phyloP scores from a whole-genome alignment of 2,797 vertebrate genomes.

The Kryptolebias ocellatus region DNA sequence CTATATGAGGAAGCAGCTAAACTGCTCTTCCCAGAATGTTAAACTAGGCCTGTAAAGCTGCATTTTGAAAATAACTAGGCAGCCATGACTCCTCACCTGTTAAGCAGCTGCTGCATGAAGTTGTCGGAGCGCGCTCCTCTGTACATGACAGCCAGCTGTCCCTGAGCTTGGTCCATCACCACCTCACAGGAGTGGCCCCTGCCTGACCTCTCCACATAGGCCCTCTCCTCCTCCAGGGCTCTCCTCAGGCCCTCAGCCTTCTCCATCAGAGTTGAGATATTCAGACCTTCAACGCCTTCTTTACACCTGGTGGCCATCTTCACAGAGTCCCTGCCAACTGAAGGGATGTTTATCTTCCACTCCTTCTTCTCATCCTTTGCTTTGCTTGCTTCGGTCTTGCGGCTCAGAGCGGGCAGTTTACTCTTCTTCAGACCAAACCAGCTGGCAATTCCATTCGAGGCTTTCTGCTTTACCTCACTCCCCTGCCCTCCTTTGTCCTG shows the following conservation, averaged over 20 bases:
- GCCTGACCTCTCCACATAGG: constrained; percentile 89
- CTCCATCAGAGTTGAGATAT: constrained; percentile 97
- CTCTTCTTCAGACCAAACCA: constrained; percentile 97
- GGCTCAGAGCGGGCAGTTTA: constrained; percentile 92
- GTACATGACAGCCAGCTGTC: constrained; percentile 91
- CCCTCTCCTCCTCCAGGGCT: constrained; percentile 93
- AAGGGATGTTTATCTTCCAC: constrained; percentile 85
- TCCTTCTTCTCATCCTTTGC: constrained; percentile 86
- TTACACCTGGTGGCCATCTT: constrained; percentile 84
- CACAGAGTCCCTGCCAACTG: constrained; percentile 83
- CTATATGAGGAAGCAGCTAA: background rate
- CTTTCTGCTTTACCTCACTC: constrained; percentile 88
- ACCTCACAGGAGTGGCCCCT: constrained; percentile 81
- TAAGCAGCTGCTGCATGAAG: constrained; percentile 97
- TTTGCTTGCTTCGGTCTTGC: constrained; percentile 85
- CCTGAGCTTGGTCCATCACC: constrained; percentile 86
- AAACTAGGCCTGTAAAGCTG: background rate
- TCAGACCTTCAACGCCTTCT: constrained; percentile 91
- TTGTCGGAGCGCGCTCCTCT: constrained; percentile 90
- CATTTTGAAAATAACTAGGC: accelerated
- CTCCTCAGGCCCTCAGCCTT: constrained; percentile 93
- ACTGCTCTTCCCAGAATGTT: background rate
- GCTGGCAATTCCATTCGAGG: constrained; percentile 91
- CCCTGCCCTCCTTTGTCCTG: constrained; percentile 84
- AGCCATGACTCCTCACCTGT: constrained; percentile 83